A percentile compares a stretch with the other conserved stretches of the same genome.
Conservation (phyloP, 2,888 invertebrate species). For the Cryptocephalus moraei region DNA sequence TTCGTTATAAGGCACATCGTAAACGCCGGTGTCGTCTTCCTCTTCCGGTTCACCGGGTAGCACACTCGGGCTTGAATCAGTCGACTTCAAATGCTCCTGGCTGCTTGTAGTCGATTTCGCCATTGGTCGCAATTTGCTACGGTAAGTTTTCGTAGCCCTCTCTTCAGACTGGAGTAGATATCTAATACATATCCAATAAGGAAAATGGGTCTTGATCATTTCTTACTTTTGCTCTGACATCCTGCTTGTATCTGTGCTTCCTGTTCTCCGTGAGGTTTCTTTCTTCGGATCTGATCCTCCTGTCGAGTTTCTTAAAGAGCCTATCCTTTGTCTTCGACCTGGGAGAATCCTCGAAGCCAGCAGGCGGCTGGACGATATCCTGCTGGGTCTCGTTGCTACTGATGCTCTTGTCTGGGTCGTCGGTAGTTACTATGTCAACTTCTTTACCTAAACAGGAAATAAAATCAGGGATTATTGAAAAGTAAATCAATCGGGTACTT, state of each 20-base stretch:
- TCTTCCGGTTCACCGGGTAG: conserved; percentile 41
- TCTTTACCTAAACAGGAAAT: conserved; percentile 1
- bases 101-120: conserved; percentile 66
- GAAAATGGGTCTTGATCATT: too few relatives aligned
- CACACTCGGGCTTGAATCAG: conserved; percentile 58
- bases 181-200: not conserved
- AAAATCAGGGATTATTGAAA: not conserved
- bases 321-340: conserved; percentile 40
- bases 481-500: conserved; percentile 34
- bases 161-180: conserved; percentile 52
- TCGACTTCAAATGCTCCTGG: conserved; percentile 51
- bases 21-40: conserved; percentile 63
- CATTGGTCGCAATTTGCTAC: conserved; percentile 43
- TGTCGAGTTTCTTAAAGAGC: conserved; percentile 70
- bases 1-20: conserved; percentile 62
- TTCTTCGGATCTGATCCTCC: conserved; percentile 59
- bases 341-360: conserved; percentile 82
- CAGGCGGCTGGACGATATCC: conserved; percentile 80
- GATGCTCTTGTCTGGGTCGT: conserved; percentile 28
- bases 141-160: conserved; percentile 50
- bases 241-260: conserved; percentile 53
- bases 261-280: conserved; percentile 56
- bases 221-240: conserved; percentile 66
- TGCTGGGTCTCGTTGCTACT: conserved; percentile 19
- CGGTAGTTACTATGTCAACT: conserved; percentile 39